phyloP scores from a whole-genome alignment of 2,888 invertebrate genomes.

The Tholera decimalis region DNA sequence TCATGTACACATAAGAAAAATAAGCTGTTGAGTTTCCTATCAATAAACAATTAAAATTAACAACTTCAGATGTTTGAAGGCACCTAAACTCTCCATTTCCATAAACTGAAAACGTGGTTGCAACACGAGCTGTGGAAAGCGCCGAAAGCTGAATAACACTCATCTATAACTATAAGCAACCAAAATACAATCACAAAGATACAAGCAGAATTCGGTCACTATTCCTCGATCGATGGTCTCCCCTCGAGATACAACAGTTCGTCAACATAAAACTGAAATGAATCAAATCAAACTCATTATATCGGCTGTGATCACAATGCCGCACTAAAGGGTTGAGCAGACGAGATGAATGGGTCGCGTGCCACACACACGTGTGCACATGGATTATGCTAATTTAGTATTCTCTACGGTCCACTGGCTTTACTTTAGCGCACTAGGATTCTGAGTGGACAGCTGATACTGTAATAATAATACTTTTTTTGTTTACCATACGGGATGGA shows the following conservation, averaged over 20 bases:
- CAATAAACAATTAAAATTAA: no score
- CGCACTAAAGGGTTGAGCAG: conserved; percentile 75
- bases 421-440: conserved; percentile 52
- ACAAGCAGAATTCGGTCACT: conserved; percentile 61
- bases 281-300: conserved; percentile 77
- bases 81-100: background rate
- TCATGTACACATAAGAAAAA: no score
- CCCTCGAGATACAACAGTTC: conserved; percentile 65
- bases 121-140: background rate
- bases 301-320: conserved; percentile 69
- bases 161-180: conserved; percentile 2
- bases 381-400: conserved; percentile 79
- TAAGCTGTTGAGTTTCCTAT: no score
- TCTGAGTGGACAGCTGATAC: conserved; percentile 43
- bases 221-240: conserved; percentile 65
- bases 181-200: conserved; percentile 29
- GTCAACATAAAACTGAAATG: conserved; percentile 69
- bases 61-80: background rate
- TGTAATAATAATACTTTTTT: conserved; percentile 9
- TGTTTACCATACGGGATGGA: no score
- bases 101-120: background rate
- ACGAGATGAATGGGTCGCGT: conserved; percentile 74
- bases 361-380: conserved; percentile 75
- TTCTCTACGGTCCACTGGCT: conserved; percentile 65
- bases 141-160: conserved; percentile 5